Evolutionary conservation across 2,797 vertebrate genomes (phyloP), one percentile per base, ranked within the genome.

Genomic region (Coregonus sp.): DNA sequence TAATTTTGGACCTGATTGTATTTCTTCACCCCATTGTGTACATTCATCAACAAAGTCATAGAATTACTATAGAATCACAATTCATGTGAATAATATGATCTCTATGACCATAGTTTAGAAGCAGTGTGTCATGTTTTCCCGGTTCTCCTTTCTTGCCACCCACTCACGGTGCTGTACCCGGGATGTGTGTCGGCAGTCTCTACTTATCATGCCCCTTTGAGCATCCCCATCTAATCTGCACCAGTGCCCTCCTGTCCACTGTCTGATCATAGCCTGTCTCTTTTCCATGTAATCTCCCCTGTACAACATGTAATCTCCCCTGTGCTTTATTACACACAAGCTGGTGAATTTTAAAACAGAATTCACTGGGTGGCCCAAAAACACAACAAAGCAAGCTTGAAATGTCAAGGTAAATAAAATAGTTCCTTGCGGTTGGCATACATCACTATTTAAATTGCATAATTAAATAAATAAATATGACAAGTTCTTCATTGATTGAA

Each of bases 171-270:
- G 29, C 12, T 72, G 15, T 72, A 29, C 25, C 40, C 52, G 50
- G 20, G 70, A 31, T 52, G 51, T 9, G 20, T 25, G 50, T 15
- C 31, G 29, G 50, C 15, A 29, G 50, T 14, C 47, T 72, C 20
- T 71, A 25, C 70, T 71, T 50, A 16, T 71, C 16, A 14, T 5
- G 70, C 29, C 25, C 70, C 70, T 52, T 29, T 72, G 50, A 54
- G 70, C 7, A 31, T 20, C 25, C 47, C 67, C 12, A 9, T 33
- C 25, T 54, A 29, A 72, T 52, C 50, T 72, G 29, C 25, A 18
- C 29, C 51, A 72, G 15, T 72, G 71, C 7, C 6, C 9, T 9
- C 29, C 71, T 31, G 70, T 33, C 14, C 25, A 54, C 25, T 54
- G 51, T 72, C 29, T 40, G 31, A 31, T 72, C 29, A 15, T 29